Evolutionary conservation across 2,113 vertebrate species (phyloP).

Genomic region (Phodopus roborovskii): DNA sequence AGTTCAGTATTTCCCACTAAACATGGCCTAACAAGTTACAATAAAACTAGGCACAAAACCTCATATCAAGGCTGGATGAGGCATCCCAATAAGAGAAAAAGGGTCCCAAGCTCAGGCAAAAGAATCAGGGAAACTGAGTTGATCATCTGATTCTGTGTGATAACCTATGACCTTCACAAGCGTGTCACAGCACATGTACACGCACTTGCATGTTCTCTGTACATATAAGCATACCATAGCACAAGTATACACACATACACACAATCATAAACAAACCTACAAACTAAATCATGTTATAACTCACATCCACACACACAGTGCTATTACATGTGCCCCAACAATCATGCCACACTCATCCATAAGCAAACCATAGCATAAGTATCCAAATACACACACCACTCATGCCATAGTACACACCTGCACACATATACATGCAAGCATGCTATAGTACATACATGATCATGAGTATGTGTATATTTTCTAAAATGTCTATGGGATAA

Average conservation of each 20-base stretch:
- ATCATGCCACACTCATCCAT: not conserved
- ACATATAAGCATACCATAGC: not conserved
- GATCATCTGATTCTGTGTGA: not conserved
- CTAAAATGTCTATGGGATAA: not conserved
- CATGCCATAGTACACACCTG: not conserved
- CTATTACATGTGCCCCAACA: not conserved
- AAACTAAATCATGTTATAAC: not conserved
- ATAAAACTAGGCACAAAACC: not conserved
- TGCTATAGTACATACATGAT: not conserved
- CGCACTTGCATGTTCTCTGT: not conserved
- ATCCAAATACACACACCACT: not conserved
- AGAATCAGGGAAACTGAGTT: not conserved
- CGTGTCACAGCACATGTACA: not conserved
- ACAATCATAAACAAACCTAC: not conserved
- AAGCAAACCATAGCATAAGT: not conserved
- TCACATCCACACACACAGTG: not conserved
- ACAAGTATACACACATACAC: not conserved
- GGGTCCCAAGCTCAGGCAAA: not conserved
- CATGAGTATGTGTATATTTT: not conserved
- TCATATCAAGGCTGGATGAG: not conserved
- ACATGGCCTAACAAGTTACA: not conserved
- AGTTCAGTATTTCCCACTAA: not conserved
- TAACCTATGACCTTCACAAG: not conserved
- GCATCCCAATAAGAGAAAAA: not conserved
- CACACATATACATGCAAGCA: not conserved